Percentiles rank a stretch among this genome's conserved stretches.
phyloP scores from a whole-genome alignment of 2,113 vertebrate genomes.

The Hiodon tergisus region DNA sequence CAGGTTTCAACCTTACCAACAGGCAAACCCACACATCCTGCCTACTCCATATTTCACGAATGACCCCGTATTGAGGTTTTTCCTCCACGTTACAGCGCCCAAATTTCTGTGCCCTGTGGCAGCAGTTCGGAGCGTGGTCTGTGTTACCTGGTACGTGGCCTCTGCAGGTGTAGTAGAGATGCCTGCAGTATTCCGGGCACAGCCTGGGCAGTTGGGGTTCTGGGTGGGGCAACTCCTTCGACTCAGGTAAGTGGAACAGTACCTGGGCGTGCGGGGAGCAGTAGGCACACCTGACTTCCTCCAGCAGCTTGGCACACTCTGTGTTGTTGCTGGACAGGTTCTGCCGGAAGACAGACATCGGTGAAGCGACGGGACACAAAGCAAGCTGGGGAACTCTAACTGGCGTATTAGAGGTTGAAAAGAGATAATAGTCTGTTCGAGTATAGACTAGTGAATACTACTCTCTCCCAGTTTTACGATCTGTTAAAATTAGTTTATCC shows the following conservation, averaged over 20 bases:
- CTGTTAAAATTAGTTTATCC: no score
- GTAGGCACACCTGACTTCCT: conserved; percentile 93
- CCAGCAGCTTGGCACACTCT: conserved; percentile 88
- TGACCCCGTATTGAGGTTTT: no score
- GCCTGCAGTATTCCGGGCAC: conserved; percentile 95
- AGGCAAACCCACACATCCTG: no score
- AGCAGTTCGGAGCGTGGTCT: background rate
- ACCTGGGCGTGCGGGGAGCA: conserved; percentile 95
- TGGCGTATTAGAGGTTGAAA: no score
- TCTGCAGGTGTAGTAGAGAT: conserved; percentile 96
- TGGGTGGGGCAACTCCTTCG: conserved; percentile 72
- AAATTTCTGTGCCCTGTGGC: no score
- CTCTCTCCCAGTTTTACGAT: no score
- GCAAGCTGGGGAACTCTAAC: no score
- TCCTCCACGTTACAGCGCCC: no score
- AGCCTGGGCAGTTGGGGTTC: conserved; percentile 81
- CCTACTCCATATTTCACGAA: background rate
- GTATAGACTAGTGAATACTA: no score
- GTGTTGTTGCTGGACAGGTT: conserved; percentile 95
- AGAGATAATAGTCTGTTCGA: no score
- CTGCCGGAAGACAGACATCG: conserved; percentile 49
- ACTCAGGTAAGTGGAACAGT: conserved; percentile 81
- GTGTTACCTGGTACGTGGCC: conserved; percentile 92
- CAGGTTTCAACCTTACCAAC: background rate
- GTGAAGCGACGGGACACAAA: conserved; percentile 49